These are phyloP conservation scores for Cyanistes caeruleus DNA, from an alignment of 2,113 vertebrate genomes.

Conservation along the genomic window DNA sequence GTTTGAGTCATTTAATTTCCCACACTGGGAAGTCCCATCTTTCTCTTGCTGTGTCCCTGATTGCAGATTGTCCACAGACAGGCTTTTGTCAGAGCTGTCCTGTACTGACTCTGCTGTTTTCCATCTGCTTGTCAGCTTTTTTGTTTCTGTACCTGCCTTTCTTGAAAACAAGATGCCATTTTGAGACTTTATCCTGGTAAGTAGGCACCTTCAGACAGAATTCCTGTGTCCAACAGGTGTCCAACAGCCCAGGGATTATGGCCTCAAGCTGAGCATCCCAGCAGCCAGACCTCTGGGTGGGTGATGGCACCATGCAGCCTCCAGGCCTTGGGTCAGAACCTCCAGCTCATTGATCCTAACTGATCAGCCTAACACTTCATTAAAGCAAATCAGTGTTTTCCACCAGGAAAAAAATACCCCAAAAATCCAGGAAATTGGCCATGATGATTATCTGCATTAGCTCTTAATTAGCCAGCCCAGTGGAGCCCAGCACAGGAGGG, in stretches of 20 bases:
- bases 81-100: background rate
- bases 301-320: background rate
- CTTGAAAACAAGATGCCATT: background rate
- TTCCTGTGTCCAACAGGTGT: fast-evolving
- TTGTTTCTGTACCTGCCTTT: background rate
- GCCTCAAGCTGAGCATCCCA: background rate
- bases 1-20: no score
- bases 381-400: background rate
- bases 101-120: background rate
- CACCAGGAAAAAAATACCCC: background rate
- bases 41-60: fast-evolving
- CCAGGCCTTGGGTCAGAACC: background rate
- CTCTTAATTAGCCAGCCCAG: background rate
- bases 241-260: background rate
- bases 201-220: background rate
- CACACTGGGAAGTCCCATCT: background rate
- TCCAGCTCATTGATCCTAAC: background rate
- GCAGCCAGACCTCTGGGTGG: background rate
- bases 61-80: background rate
- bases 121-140: fast-evolving
- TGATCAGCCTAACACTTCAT: background rate
- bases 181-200: background rate
- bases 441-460: background rate
- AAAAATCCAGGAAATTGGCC: background rate
- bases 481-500: background rate